Base-by-base conservation (phyloP, 2,888 invertebrate genomes). In the Leucophenga montana region DNA sequence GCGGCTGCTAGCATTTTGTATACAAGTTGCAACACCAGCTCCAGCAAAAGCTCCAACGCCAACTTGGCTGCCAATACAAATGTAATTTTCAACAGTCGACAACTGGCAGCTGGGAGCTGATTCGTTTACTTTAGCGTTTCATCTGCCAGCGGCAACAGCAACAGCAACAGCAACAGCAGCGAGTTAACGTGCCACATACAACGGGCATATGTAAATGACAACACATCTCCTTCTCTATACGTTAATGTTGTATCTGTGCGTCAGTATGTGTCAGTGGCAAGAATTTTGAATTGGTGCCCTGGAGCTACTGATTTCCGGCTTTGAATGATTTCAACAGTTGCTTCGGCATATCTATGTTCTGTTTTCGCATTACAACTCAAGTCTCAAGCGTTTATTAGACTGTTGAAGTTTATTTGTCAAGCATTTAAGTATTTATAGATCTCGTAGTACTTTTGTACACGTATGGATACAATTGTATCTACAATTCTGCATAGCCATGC, bases 41-140 rank as follows among this genome's bases (percentile, higher is more conserved):
- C 67, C 73, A 71, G 77, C 75, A 78, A 73, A 77, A 77, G 73
- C 1, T n/a, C 27, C 61, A 39, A 5, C 39, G 39, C 39, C 33
- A 39, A 80, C 74, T 74, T 78, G 76, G 75, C 77, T 79, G 83
- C 78, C 81, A 81, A 82, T 81, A 81, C 82, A 80, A 81, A 81
- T 81, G 81, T 81, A 81, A 81, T 81, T 81, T 81, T 75, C 77
- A 81, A 73, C 68, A 70, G 72, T 72, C 78, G 73, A 76, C 77
- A 78, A 78, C 80, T 79, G 80, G 79, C 81, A 82, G 81, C 78
- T 82, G 81, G 82, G 82, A 77, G 82, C 76, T 79, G 81, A 81
- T 81, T 81, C 81, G 81, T 82, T 81, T 81, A 82, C 75, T 56
- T 67, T 67, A 13, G 46, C 20, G 54, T 27, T 57, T 64, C 62